phyloP scores from a whole-genome alignment of 2,113 vertebrate species.

The Tursiops truncatus region DNA sequence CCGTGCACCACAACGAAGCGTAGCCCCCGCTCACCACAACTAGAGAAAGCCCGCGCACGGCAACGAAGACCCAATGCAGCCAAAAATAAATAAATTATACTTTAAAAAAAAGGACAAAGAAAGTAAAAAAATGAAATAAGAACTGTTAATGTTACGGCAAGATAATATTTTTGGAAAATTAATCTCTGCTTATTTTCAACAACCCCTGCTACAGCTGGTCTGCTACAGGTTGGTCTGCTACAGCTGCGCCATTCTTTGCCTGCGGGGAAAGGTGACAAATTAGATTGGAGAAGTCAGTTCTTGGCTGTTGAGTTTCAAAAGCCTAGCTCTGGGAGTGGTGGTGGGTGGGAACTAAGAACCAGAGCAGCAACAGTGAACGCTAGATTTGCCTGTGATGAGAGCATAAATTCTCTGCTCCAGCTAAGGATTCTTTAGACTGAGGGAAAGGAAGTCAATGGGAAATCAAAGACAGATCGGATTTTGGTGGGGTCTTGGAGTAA shows the following conservation, averaged over 20 bases:
- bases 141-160: not conserved
- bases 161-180: not conserved
- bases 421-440: not conserved
- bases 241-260: not conserved
- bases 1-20: fast-evolving
- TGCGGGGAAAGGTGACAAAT: not conserved
- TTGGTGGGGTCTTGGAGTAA: not conserved
- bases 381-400: constrained; percentile 7
- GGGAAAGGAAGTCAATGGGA: not conserved
- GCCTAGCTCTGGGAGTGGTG: not conserved
- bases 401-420: not conserved
- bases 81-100: no score
- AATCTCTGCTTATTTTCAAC: not conserved
- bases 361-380: not conserved
- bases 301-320: constrained; percentile 44
- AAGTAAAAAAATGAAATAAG: not conserved
- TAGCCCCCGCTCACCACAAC: no score
- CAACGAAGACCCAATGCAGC: no score
- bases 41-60: no score
- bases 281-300: not conserved
- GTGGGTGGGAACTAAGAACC: not conserved
- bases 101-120: no score
- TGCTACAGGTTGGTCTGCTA: not conserved
- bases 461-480: not conserved
- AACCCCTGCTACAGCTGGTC: not conserved